Evolutionary conservation across 2,888 invertebrate genomes (phyloP), one percentile per base, ranked within the genome.

Genomic region (Mechanitis mazaeus): DNA sequence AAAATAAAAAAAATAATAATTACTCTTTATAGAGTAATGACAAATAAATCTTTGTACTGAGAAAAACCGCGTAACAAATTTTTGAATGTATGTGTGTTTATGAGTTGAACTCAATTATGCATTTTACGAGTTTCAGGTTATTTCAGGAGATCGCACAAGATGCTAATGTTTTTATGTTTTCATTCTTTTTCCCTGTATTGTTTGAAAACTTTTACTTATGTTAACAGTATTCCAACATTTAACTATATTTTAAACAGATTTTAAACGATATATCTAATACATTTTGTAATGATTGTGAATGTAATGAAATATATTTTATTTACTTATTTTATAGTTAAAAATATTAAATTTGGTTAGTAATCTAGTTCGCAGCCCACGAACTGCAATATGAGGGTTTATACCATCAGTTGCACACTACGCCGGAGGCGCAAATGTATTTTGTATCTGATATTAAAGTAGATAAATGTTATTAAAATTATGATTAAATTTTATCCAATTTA

Each of bases 31-130:
- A 3, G 35, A 35, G 35, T 35, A 42, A 42, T 9, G 11, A 42
- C 42, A 42, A 9, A 7, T 42, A 9, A 42, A 53, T 56, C 33
- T 55, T 59, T 33, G 45, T 54, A 31, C 46, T 33, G 31, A 55
- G 61, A 65, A 66, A 66, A 67, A 68, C 66, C 69, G 59, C 69
- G 60, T 53, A 55, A 57, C 61, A 59, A 56, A 57, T 64, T 50
- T 61, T 45, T 55, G 46, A 20, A 59, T 33, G 54, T 50, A 56
- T 46, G 31, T 42, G 42, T 54, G 33, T 63, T 63, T 63, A 63
- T 54, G 56, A 60, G 59, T 56, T 66, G 64, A 66, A 54, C 65
- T 54, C 59, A 63, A 65, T 65, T 65, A 65, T 46, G 47, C 33
- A 42, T 55, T 68, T 68, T 68, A 68, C 61, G 64, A 58, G 59